These are phyloP conservation scores for Pediacus dermestoides DNA, from an alignment of 2,888 invertebrate species.

Conservation along the genomic window DNA sequence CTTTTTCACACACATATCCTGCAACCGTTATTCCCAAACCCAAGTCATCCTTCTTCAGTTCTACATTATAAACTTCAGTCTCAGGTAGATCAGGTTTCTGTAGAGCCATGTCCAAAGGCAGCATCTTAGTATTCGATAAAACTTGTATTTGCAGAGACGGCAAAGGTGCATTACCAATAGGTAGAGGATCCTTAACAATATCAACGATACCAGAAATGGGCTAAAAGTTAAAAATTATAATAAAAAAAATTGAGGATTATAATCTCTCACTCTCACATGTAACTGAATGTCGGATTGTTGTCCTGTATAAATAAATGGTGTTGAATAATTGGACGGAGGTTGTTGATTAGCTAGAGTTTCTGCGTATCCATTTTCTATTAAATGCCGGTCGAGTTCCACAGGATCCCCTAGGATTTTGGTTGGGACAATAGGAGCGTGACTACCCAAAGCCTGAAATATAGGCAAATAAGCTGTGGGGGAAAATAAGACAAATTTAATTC, in stretches of 20 bases:
- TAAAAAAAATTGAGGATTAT: conserved; percentile 10
- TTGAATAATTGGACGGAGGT: conserved; percentile 39
- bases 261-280: conserved; percentile 47
- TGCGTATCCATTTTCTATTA: conserved; percentile 62
- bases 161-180: conserved; percentile 41
- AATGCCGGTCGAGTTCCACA: conserved; percentile 72
- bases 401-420: conserved; percentile 80
- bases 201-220: conserved; percentile 64
- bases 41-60: conserved; percentile 86
- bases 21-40: conserved; percentile 94
- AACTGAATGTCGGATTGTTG: conserved; percentile 53
- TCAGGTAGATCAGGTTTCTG: conserved; percentile 72
- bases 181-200: conserved; percentile 61
- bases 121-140: conserved; percentile 32
- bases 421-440: conserved; percentile 79
- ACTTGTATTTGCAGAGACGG: conserved; percentile 16
- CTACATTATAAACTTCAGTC: conserved; percentile 85
- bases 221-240: conserved; percentile 42
- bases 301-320: conserved; percentile 51
- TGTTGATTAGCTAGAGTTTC: conserved; percentile 47
- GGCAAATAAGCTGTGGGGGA: no score
- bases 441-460: conserved; percentile 62
- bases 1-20: conserved; percentile 94
- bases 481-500: no score
- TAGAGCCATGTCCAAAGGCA: conserved; percentile 58